Percentiles rank a stretch among this genome's conserved stretches.
Evolutionary conservation across 2,113 vertebrate genomes (phyloP).

Genomic region (Hassar affinis): DNA sequence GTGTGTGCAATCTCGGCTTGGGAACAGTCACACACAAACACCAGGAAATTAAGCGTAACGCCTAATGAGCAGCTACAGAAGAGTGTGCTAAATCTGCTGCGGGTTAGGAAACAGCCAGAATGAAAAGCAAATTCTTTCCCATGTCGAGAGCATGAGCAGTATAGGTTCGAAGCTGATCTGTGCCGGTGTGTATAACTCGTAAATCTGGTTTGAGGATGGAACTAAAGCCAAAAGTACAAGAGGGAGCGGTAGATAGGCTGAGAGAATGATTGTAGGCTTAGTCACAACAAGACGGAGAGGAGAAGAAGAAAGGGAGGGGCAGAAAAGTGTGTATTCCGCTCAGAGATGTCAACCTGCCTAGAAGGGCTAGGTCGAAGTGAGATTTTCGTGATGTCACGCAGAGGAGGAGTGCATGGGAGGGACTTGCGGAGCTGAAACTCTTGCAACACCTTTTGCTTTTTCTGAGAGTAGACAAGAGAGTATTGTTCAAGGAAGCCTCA

Average conservation of each 20-base stretch:
- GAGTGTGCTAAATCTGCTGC: conserved; percentile 16
- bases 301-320: conserved; percentile 5
- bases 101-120: conserved; percentile 30
- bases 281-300: not conserved
- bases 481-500: conserved; percentile 73
- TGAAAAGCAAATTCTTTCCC: conserved; percentile 42
- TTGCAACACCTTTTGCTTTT: conserved; percentile 81
- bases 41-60: conserved; percentile 12
- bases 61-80: conserved; percentile 11
- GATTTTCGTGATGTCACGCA: conserved; percentile 79
- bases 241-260: conserved; percentile 27
- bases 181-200: conserved; percentile 58
- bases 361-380: conserved; percentile 57
- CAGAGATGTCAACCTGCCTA: conserved; percentile 37
- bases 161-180: conserved; percentile 9
- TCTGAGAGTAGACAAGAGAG: conserved; percentile 70
- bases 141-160: conserved; percentile 24
- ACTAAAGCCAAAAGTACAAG: conserved; percentile 26
- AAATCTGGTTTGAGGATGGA: conserved; percentile 62
- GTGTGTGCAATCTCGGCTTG: conserved; percentile 36
- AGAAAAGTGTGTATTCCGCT: conserved; percentile 20
- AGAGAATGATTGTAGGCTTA: conserved; percentile 23
- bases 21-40: conserved; percentile 4
- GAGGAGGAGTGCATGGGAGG: conserved; percentile 68
- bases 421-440: conserved; percentile 66